Base-by-base conservation (phyloP, 2,797 vertebrate species). In the Pygocentrus nattereri region DNA sequence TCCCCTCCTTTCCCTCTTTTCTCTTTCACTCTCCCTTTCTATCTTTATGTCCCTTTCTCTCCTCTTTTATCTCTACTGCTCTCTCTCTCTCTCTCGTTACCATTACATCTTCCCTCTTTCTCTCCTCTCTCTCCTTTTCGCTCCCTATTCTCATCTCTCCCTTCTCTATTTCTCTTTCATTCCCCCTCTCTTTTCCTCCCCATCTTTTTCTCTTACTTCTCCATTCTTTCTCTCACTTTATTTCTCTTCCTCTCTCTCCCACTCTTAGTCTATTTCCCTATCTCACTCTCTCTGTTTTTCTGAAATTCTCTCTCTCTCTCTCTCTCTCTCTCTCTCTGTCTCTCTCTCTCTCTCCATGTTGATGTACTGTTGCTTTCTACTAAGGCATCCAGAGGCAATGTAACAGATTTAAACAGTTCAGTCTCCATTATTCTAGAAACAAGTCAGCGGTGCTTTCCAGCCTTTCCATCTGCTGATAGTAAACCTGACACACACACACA, bases 401-500 rank as follows among this genome's bases (percentile, higher is more conserved):
- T 21, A 31, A 50, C 30, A 31, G 31, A 76, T 79, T 86, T 34
- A 56, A 50, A 74, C 78, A 77, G 13, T 25, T 19, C 25, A 38
- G 47, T 56, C n/a, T 21, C 27, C 27, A 27, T 82, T 41, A 30
- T 70, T 76, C 25, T 13, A 47, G 12, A 30, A 56, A 70, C 73
- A 65, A 50, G 54, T 72, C 70, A 72, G 61, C 61, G 73, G 68
- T 56, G 44, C 59, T 69, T 68, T 56, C 49, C 58, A 30, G 62
- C 30, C 54, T 78, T 49, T 52, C 58, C 62, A 65, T 78, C 23
- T 71, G 64, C 58, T 73, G 41, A 80, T 78, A 81, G 75, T 83
- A 83, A 81, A 85, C 41, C 34, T 61, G 72, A 41, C 47, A 68
- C 34, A 68, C 67, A 81, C 67, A 71, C 56, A 11, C n/a, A n/a